phyloP scores from a whole-genome alignment of 2,113 vertebrate genomes.

The Nesogale talazaci region DNA sequence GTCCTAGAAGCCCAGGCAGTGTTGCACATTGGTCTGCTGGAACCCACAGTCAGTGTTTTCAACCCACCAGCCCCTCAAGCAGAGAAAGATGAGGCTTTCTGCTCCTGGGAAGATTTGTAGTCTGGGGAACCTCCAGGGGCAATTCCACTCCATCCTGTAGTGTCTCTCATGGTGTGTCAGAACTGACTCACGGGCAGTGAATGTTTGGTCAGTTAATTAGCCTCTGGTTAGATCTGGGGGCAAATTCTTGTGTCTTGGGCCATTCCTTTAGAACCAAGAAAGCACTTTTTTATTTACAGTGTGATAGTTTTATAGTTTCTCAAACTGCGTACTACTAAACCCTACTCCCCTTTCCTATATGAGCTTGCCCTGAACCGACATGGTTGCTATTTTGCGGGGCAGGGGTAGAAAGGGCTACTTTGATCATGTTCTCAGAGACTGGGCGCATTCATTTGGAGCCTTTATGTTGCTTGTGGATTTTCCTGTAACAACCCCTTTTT shows the following conservation, averaged over 20 bases:
- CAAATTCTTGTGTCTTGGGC: not conserved
- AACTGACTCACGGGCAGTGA: no score
- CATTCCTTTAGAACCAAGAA: not conserved
- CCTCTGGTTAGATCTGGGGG: conserved; percentile 15
- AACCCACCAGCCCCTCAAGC: no score
- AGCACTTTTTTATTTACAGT: conserved; percentile 16
- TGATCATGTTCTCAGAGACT: conserved; percentile 27
- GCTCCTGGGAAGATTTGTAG: no score
- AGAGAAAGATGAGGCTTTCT: no score
- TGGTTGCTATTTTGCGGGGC: not conserved
- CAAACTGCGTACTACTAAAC: not conserved
- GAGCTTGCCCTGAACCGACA: not conserved
- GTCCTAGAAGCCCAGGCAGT: no score
- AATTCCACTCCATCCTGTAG: no score
- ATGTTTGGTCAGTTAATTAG: no score
- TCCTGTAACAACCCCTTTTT: conserved; percentile 23
- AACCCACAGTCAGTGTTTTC: no score
- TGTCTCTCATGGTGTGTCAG: no score
- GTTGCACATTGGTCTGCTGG: no score
- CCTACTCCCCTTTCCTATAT: not conserved
- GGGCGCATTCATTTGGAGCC: conserved; percentile 36
- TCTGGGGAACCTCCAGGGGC: no score
- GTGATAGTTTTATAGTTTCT: not conserved
- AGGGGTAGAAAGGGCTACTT: not conserved
- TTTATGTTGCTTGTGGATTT: conserved; percentile 56